phyloP scores from a whole-genome alignment of 2,113 vertebrate genomes.

The Coreoperca whiteheadi region DNA sequence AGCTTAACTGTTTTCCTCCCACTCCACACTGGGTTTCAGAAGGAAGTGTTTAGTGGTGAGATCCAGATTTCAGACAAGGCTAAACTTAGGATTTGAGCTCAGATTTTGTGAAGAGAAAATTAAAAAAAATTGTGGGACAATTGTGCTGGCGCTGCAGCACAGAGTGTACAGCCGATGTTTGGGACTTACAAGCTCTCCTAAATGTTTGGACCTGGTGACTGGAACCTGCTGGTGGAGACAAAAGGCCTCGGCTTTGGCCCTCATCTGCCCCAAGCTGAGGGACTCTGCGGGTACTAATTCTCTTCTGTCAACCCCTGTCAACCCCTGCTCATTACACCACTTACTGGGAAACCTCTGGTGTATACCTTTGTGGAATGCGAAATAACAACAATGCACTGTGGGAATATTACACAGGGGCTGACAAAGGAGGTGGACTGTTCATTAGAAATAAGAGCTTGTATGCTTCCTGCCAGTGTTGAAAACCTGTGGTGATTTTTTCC shows the following conservation, averaged over 20 bases:
- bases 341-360: slow-evolving; percentile 67
- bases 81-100: slow-evolving; percentile 34
- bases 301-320: slow-evolving; percentile 90
- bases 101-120: slow-evolving; percentile 15
- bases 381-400: slow-evolving; percentile 70
- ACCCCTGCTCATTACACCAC: slow-evolving; percentile 85
- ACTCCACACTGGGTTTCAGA: slow-evolving; percentile 69
- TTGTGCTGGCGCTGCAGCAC: slow-evolving; percentile 7
- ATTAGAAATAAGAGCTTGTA: slow-evolving; percentile 46
- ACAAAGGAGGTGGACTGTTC: slow-evolving; percentile 50
- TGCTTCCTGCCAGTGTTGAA: slow-evolving; percentile 46
- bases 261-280: slow-evolving; percentile 73
- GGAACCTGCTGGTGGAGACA: slow-evolving; percentile 54
- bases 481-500: slow-evolving; percentile 28
- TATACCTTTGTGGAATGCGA: slow-evolving; percentile 73
- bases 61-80: slow-evolving; percentile 58
- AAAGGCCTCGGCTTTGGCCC: slow-evolving; percentile 55
- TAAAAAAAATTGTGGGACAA: slow-evolving; percentile 7
- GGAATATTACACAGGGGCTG: slow-evolving; percentile 57
- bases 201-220: slow-evolving; percentile 25
- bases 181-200: slow-evolving; percentile 13
- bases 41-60: slow-evolving; percentile 85
- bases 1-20: slow-evolving; percentile 42
- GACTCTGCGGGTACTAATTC: slow-evolving; percentile 80
- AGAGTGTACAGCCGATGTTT: slow-evolving; percentile 20